Evolutionary conservation across 2,888 invertebrate genomes (phyloP), one percentile per base, ranked within the genome.

Genomic region (Nysson spinosus): DNA sequence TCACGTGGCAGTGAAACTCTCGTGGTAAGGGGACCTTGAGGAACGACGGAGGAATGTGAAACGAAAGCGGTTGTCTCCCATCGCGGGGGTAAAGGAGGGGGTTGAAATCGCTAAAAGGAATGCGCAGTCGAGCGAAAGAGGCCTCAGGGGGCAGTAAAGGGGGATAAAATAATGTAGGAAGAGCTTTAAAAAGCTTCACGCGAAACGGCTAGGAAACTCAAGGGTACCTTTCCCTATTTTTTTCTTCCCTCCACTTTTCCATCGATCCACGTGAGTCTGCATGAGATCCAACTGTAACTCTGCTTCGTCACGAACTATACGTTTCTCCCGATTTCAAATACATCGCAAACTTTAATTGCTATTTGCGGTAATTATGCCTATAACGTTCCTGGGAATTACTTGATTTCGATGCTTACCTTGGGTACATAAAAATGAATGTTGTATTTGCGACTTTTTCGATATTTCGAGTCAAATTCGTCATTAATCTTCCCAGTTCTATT

Each of bases 61-160:
- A 73, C 71, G 75, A 75, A 76, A 75, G 60, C 70, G 76, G 71
- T 72, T 76, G 76, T 80, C 73, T 72, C 65, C 52, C 69, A 69
- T 71, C 70, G 69, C 57, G 75, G 70, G 68, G 68, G 58, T 9
- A 9, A 30, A 17, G 9, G 28, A 54, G 52, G 56, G 63, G 72
- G 69, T 77, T 72, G 78, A 79, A 82, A 85, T 85, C 82, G 78
- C 80, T 85, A 86, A 86, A 85, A 85, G 85, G 80, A 86, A 85
- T 84, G 81, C 80, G 84, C 85, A 79, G 73, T 81, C 82, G 79
- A 85, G 81, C 79, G 82, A 81, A 78, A 83, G 75, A 78, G 77
- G 69, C 63, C 68, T 75, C 69, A 14, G 51, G 46, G 60, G 61
- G 58, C 47, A 42, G 51, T 49, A 42, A 57, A 50, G 56, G 54